These are phyloP conservation scores for Chaitophorus viminalis DNA, from an alignment of 2,888 invertebrate genomes.

Conservation along the genomic window DNA sequence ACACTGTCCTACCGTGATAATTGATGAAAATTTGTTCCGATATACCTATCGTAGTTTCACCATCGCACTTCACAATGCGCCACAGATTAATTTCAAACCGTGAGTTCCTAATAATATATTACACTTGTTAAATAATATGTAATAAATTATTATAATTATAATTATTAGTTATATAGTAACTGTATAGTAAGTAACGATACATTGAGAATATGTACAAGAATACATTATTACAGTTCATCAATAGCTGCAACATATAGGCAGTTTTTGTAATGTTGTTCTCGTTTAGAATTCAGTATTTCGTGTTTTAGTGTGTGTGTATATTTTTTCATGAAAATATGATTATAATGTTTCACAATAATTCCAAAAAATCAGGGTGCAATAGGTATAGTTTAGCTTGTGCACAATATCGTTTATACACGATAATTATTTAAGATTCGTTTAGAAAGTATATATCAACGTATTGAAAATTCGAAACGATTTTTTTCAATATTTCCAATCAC, in stretches of 20 bases:
- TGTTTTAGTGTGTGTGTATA: background rate
- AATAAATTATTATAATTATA: no score
- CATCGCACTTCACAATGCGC: background rate
- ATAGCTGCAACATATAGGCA: no score
- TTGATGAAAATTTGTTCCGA: conserved; percentile 11
- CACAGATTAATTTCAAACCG: background rate
- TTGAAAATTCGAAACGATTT: no score
- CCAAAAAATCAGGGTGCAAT: background rate
- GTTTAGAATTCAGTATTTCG: background rate
- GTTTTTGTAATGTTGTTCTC: background rate
- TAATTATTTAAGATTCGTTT: no score
- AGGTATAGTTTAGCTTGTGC: background rate
- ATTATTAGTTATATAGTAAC: no score
- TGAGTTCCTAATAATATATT: no score
- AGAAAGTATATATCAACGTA: no score
- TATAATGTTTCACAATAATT: background rate
- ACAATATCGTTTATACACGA: background rate
- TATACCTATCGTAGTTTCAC: background rate
- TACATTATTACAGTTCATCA: background rate
- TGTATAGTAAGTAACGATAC: background rate
- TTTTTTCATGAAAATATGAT: no score
- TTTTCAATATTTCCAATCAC: no score
- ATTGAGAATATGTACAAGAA: background rate
- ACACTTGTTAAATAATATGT: no score
- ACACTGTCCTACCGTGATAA: background rate